Percentiles rank a stretch among this genome's conserved stretches.
Evolutionary conservation across 2,113 vertebrate species (phyloP).

Genomic region (Clarias magur): DNA sequence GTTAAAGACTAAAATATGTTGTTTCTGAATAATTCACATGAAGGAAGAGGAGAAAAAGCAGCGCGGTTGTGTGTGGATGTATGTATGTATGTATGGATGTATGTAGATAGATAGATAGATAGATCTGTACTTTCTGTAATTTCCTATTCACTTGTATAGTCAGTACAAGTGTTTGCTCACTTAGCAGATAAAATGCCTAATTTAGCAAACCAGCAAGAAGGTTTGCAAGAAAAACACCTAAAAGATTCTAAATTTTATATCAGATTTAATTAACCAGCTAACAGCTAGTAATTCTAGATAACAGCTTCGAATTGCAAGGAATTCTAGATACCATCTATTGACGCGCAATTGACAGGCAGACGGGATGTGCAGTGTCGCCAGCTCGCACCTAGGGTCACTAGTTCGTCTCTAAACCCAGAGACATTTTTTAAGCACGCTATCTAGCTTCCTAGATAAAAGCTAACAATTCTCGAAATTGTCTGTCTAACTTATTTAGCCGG

Average conservation of each 20-base stretch:
- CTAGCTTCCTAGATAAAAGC: background rate
- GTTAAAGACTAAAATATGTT: constrained; percentile 12
- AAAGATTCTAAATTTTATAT: background rate
- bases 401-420: background rate
- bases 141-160: background rate
- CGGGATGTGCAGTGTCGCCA: background rate
- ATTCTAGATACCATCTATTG: background rate
- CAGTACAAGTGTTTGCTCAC: background rate
- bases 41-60: background rate
- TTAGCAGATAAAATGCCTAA: background rate
- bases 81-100: background rate
- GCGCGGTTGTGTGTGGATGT: background rate
- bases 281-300: background rate
- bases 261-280: constrained; percentile 1
- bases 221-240: background rate
- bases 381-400: background rate
- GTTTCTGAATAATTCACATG: constrained; percentile 14
- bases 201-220: background rate
- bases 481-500: background rate
- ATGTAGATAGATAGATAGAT: background rate
- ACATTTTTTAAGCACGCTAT: background rate
- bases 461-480: background rate
- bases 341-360: background rate
- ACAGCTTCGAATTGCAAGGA: background rate
- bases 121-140: background rate